These are phyloP conservation scores for Darevskia mixta DNA, from an alignment of 2,797 vertebrate species.

Conservation along the genomic window DNA sequence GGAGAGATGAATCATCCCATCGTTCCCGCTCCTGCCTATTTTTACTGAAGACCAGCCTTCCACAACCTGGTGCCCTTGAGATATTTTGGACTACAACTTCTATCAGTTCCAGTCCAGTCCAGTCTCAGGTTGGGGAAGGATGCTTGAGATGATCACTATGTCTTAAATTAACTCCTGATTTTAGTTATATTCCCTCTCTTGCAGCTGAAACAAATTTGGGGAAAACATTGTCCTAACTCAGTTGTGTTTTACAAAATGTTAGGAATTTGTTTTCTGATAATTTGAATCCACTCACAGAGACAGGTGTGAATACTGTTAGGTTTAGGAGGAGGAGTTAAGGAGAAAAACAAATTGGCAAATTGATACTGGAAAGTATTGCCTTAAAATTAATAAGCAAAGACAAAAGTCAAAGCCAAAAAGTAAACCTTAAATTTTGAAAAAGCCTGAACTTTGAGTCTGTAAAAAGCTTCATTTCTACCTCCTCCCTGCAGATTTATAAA, in stretches of 20 bases:
- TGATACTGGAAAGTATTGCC: neutral
- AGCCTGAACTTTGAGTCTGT: neutral
- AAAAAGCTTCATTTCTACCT: neutral
- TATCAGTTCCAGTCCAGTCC: no score
- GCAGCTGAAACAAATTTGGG: neutral
- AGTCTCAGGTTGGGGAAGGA: no score
- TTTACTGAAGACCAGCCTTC: no score
- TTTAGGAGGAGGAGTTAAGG: neutral
- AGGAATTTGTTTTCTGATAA: neutral
- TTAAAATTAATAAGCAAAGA: neutral
- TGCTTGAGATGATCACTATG: no score
- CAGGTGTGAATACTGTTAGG: neutral
- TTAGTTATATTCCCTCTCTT: neutral
- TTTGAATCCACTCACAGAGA: neutral
- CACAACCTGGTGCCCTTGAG: no score
- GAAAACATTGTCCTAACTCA: neutral
- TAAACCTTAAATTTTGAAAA: neutral
- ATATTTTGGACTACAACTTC: no score
- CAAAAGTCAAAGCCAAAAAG: slow-evolving; percentile 3
- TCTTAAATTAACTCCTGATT: no score
- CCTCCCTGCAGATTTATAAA: neutral
- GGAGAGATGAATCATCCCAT: no score
- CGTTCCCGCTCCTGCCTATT: no score
- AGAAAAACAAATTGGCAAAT: neutral
- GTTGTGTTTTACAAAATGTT: neutral